These are phyloP conservation scores for Sinocyclocheilus anophthalmus DNA, from an alignment of 2,113 vertebrate species.

Conservation along the genomic window DNA sequence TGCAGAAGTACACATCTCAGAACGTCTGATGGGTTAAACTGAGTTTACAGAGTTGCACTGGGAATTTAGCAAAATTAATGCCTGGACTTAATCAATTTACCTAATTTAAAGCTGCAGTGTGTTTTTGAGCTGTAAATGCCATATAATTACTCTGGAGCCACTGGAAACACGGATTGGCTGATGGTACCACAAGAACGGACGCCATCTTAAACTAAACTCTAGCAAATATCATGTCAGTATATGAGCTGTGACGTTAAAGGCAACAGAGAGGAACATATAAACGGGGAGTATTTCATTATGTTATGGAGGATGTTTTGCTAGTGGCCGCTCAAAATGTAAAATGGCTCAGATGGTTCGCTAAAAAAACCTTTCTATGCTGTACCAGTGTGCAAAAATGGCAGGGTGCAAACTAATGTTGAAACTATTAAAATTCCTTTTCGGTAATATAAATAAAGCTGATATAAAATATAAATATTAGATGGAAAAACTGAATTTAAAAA, in stretches of 20 bases:
- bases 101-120: background rate
- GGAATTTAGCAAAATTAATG: background rate
- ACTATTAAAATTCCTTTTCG: background rate
- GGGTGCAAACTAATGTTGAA: background rate
- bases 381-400: background rate
- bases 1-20: background rate
- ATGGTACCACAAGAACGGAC: background rate
- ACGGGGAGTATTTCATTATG: background rate
- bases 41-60: background rate
- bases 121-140: background rate
- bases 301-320: background rate
- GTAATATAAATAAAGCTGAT: background rate
- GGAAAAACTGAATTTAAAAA: background rate
- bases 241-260: background rate
- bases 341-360: background rate
- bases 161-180: background rate
- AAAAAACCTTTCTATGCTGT: background rate
- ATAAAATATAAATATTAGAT: background rate
- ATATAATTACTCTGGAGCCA: constrained; percentile 8
- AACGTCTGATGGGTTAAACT: background rate
- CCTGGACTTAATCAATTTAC: background rate
- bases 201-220: background rate
- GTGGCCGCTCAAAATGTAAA: background rate
- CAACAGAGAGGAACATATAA: background rate
- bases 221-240: background rate